Evolutionary conservation across 92 coral and sea anemone genomes (phyloP).

Genomic region (Zoanthus solanderi): DNA sequence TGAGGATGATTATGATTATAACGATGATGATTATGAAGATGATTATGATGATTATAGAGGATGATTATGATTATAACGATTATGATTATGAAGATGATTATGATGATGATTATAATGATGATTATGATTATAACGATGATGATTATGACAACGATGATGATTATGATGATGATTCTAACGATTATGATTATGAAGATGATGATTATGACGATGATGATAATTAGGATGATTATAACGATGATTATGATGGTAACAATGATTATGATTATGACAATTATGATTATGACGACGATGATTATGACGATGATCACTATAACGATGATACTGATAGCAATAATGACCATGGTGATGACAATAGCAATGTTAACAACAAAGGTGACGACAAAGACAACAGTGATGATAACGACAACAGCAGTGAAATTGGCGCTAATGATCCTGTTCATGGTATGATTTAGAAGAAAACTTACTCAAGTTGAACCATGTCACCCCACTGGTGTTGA

Average conservation of each 20-base stretch:
- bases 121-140: too few species aligned
- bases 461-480: conserved; percentile 97
- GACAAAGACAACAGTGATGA: background rate
- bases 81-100: background rate
- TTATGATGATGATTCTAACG: too few species aligned
- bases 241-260: too few species aligned
- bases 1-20: background rate
- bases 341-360: background rate
- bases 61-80: too few species aligned
- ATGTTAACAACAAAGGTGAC: background rate
- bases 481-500: conserved; percentile 99
- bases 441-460: background rate
- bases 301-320: background rate
- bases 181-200: too few species aligned
- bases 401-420: background rate
- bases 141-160: too few species aligned
- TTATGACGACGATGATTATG: background rate
- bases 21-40: background rate
- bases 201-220: too few species aligned
- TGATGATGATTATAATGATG: too few species aligned
- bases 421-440: background rate
- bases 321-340: background rate
- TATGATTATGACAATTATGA: too few species aligned
- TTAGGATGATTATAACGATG: too few species aligned
- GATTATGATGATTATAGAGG: too few species aligned